Base-by-base conservation (phyloP, 2,888 invertebrate genomes). In the Hyposoter didymator region DNA sequence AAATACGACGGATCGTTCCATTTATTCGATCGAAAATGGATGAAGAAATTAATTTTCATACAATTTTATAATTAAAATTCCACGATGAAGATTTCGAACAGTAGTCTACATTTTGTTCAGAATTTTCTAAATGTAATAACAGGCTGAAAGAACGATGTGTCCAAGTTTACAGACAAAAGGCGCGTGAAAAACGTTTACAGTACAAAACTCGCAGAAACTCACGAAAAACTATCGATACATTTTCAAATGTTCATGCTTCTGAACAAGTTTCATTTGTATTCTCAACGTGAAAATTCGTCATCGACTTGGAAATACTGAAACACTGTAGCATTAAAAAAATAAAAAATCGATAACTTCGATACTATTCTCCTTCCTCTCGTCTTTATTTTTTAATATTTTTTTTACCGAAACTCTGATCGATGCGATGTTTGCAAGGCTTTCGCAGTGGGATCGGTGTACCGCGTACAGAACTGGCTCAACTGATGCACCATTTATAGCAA, bases 401-500 rank as follows among this genome's bases (percentile, higher is more conserved):
- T 10, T 52, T 10, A 2, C 35, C 52, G 39, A 67, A 19, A 22
- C 17, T 64, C 47, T 10, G 19, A 64, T 75, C 62, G 22, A 59
- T 28, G 17, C 10, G 19, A 55, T n/a, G 49, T 43, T 4, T 72
- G 73, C 82, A 85, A 85, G 78, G 78, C 32, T 70, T 67, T 78
- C 55, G 59, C 76, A 52, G 19, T 28, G 70, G 17, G 78, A 74
- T 76, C 70, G 73, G 72, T 45, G 39, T 67, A 47, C 39, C 70
- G 64, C 52, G 73, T 72, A 72, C 76, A 76, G 73, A 59, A 72
- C 85, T 82, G 66, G 80, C 78, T 82, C 75, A 14, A 64, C 82
- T 76, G 66, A 59, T 74, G n/a, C 12, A 76, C 82, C 85, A 83
- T 85, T 82, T 85, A 82, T 76, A 82, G 84, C 69, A 79, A 82